phyloP scores from a whole-genome alignment of 2,797 vertebrate species.

The Semaprochilodus insignis region DNA sequence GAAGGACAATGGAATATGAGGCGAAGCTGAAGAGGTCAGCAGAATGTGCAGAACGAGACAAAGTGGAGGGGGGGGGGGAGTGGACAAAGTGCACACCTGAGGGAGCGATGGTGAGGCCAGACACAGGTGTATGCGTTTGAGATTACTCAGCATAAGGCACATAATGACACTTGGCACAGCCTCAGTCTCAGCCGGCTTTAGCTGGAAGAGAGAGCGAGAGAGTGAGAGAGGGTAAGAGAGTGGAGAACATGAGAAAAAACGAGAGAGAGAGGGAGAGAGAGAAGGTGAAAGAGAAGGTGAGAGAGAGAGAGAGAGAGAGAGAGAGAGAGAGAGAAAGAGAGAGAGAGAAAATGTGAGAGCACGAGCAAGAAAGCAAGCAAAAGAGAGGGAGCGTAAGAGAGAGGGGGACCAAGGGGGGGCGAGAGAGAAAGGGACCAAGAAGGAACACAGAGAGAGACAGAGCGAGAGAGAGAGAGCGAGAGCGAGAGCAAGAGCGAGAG shows the following conservation, averaged over 20 bases:
- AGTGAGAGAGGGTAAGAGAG: background rate
- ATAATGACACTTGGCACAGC: conserved; percentile 23
- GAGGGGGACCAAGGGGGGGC: too few species aligned
- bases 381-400: too few species aligned
- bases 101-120: background rate
- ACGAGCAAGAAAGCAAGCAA: too few species aligned
- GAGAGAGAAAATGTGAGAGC: background rate
- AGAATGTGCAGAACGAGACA: conserved; percentile 21
- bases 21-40: conserved; percentile 6
- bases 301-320: background rate
- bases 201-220: background rate
- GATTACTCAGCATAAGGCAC: conserved; percentile 7
- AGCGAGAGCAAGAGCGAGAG: background rate
- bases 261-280: background rate
- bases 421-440: too few species aligned
- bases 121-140: background rate
- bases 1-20: conserved; percentile 17
- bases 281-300: background rate
- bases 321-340: background rate
- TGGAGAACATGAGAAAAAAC: background rate
- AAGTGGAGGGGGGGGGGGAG: background rate
- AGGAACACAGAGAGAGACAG: too few species aligned
- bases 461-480: background rate
- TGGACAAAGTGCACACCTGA: background rate
- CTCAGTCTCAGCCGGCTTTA: background rate